These are phyloP conservation scores for Deroptyus accipitrinus DNA, from an alignment of 2,113 vertebrate genomes.

Conservation along the genomic window DNA sequence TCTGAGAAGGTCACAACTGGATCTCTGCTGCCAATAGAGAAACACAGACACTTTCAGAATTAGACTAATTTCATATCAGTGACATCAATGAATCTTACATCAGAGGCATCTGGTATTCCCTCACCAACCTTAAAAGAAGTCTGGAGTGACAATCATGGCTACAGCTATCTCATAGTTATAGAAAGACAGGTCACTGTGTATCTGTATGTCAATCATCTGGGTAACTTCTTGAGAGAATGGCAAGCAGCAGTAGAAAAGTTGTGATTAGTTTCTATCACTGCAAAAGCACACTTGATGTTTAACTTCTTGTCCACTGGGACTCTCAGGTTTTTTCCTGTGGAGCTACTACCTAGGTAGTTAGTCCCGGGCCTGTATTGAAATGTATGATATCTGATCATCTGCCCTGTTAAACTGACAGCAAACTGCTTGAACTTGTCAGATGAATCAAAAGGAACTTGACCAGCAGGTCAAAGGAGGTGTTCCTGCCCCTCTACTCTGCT, in stretches of 20 bases:
- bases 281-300: neutral
- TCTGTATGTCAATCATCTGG: neutral
- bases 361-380: neutral
- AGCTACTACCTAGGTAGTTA: neutral
- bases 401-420: neutral
- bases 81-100: neutral
- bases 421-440: neutral
- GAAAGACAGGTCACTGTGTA: neutral
- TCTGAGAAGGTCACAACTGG: accelerated
- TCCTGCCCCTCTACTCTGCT: too few relatives aligned
- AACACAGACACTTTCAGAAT: neutral
- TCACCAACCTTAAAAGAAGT: neutral
- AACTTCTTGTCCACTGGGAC: neutral
- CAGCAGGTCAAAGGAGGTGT: too few relatives aligned
- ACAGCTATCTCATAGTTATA: neutral
- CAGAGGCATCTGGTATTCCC: neutral
- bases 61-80: neutral
- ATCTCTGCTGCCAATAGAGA: neutral
- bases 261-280: neutral
- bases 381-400: neutral
- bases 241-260: neutral
- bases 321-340: neutral
- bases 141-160: neutral
- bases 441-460: too few relatives aligned
- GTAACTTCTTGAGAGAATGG: neutral